Conservation (phyloP, 2,113 vertebrate species). For the Xenopus laevis region DNA sequence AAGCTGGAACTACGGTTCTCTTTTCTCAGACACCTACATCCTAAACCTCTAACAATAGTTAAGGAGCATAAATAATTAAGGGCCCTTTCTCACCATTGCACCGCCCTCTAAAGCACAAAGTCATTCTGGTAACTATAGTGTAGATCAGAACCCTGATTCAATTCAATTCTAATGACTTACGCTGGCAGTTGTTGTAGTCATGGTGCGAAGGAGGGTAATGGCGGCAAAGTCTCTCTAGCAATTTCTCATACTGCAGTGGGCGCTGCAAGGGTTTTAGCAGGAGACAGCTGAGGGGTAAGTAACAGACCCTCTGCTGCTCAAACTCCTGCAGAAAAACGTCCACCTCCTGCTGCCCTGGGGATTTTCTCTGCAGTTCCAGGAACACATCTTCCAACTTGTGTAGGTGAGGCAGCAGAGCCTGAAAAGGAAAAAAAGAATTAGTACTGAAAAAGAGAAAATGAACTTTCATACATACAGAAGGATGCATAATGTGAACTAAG, state of each 20-base stretch:
- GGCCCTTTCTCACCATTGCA: no score
- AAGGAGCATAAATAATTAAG: no score
- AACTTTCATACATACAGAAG: not conserved
- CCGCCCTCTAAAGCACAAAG: no score
- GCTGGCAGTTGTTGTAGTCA: constrained; percentile 74
- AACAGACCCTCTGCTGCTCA: constrained; percentile 94
- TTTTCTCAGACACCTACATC: no score
- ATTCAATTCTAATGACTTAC: constrained; percentile 58
- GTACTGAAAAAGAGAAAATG: not conserved
- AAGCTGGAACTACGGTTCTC: no score
- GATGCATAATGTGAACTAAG: no score
- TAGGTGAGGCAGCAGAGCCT: constrained; percentile 46
- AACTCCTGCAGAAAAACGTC: constrained; percentile 67
- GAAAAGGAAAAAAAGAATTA: not conserved
- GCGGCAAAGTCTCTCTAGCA: constrained; percentile 81
- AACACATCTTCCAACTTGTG: constrained; percentile 80
- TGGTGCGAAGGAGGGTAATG: constrained; percentile 70
- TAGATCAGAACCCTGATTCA: no score
- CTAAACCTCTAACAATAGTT: no score
- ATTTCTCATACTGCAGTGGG: constrained; percentile 87
- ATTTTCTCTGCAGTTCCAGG: constrained; percentile 26
- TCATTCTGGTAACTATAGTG: no score
- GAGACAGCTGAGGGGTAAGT: constrained; percentile 88
- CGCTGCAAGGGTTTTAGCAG: constrained; percentile 93
- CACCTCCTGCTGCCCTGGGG: constrained; percentile 6